These are phyloP conservation scores for Rhabdomys dilectus DNA, from an alignment of 2,113 vertebrate genomes.

Conservation along the genomic window DNA sequence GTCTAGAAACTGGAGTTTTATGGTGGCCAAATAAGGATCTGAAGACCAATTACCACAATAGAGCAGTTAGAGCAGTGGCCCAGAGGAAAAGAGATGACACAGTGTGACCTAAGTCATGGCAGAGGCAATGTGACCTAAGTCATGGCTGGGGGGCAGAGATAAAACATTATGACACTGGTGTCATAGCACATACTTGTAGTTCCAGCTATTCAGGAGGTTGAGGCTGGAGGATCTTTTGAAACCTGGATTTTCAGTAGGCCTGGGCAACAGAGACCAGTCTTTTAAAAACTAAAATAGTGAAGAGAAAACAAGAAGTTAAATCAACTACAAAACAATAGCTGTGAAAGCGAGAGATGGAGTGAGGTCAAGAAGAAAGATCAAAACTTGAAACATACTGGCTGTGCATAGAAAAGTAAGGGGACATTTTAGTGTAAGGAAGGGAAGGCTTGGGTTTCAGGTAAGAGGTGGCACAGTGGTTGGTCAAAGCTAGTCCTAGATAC, in stretches of 20 bases:
- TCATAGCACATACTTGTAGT: neutral
- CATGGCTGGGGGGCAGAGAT: neutral
- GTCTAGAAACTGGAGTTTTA: neutral
- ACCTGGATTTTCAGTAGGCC: neutral
- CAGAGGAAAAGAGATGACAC: constrained; percentile 39
- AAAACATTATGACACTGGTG: neutral
- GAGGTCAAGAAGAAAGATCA: constrained; percentile 10
- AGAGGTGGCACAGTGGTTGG: neutral
- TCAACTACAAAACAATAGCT: neutral
- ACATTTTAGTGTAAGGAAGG: neutral
- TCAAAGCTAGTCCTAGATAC: neutral
- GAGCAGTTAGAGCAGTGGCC: neutral
- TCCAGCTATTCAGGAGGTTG: neutral
- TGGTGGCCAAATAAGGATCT: constrained; percentile 48
- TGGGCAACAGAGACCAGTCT: neutral
- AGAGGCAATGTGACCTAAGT: neutral
- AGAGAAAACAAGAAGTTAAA: constrained; percentile 46
- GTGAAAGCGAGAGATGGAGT: neutral
- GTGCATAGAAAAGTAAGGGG: neutral
- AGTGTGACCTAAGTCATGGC: constrained; percentile 6
- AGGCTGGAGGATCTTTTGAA: neutral
- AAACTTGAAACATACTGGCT: constrained; percentile 18
- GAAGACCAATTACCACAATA: neutral
- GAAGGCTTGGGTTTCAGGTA: constrained; percentile 17
- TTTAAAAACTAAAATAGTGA: constrained; percentile 7